Evolutionary conservation across 2,888 invertebrate genomes (phyloP).

Genomic region (Ariolimax columbianus): DNA sequence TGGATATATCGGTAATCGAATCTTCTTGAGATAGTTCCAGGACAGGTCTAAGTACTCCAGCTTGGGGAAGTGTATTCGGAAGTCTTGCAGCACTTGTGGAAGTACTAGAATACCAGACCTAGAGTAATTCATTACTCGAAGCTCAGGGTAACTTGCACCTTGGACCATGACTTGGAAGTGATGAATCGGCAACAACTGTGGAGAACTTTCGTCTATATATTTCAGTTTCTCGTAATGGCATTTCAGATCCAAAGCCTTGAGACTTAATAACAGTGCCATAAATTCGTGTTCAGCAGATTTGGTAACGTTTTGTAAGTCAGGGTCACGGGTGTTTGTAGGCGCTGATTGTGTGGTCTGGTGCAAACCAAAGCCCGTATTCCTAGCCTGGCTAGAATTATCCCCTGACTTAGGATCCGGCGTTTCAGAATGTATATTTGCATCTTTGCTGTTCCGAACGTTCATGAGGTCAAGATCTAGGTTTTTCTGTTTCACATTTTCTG

Average conservation of each 20-base stretch:
- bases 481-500: too few species aligned
- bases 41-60: conserved; percentile 60
- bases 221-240: conserved; percentile 59
- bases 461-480: not conserved
- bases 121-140: conserved; percentile 55
- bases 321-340: too few species aligned
- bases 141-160: conserved; percentile 57
- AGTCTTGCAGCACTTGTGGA: conserved; percentile 56
- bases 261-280: not conserved
- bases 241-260: conserved; percentile 7
- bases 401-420: too few species aligned
- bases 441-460: not conserved
- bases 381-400: too few species aligned
- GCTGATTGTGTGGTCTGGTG: too few species aligned
- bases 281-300: not conserved
- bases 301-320: not conserved
- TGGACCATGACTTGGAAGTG: conserved; percentile 59
- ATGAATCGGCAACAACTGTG: conserved; percentile 55
- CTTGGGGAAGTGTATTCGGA: conserved; percentile 62
- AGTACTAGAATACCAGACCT: conserved; percentile 56
- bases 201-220: conserved; percentile 60
- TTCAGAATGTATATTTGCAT: not conserved
- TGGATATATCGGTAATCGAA: conserved; percentile 49
- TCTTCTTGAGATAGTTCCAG: conserved; percentile 61
- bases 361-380: too few species aligned